Base-by-base conservation (phyloP, 2,797 vertebrate genomes). In the Clarias platycephalus region DNA sequence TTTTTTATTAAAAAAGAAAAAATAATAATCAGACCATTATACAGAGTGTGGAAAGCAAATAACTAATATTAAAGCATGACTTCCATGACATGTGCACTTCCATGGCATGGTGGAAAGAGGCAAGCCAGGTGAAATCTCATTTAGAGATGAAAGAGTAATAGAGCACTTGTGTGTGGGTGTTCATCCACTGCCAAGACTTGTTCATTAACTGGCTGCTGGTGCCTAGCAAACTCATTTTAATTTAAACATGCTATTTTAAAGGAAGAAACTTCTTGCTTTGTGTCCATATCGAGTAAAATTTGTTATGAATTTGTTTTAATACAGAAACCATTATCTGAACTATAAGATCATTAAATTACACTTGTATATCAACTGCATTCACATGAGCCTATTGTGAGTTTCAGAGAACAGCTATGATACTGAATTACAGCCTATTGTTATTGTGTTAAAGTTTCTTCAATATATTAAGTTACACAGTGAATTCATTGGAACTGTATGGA, bases 61-160 rank as follows among this genome's bases (percentile, higher is more conserved):
- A 85, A 7, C 7, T 22, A 53, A 24, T 63, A 12, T 3, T 13
- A 57, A 40, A 44, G 67, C 62, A 68, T 67, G 67, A 74, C 76
- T 63, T 88, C 49, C 60, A 80, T 71, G 37, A 13, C 3, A 0
- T 57, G 64, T 28, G 53, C 86, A 22, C 53, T 13, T 37, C 34
- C 34, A 37, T 37, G 6, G 55, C 31, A 58, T 20, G 79, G 88
- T 75, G 90, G 87, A 89, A 91, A 89, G 90, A 89, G 89, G 91
- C 86, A 76, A 34, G 57, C 0, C 2, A 86, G 82, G 86, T 74
- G 85, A 83, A 81, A 84, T 72, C n/a, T 84, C 12, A 31, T 68
- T 58, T 58, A 24, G 22, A 49, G 89, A 85, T 88, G 88, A 88
- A 88, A 89, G 88, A 77, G 55, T 20, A 68, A 77, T 63, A 63